A percentile compares a stretch with the other conserved stretches of the same genome.
These are phyloP conservation scores for Zaprionus ornatus DNA, from an alignment of 1,140 invertebrate species.

Conservation along the genomic window DNA sequence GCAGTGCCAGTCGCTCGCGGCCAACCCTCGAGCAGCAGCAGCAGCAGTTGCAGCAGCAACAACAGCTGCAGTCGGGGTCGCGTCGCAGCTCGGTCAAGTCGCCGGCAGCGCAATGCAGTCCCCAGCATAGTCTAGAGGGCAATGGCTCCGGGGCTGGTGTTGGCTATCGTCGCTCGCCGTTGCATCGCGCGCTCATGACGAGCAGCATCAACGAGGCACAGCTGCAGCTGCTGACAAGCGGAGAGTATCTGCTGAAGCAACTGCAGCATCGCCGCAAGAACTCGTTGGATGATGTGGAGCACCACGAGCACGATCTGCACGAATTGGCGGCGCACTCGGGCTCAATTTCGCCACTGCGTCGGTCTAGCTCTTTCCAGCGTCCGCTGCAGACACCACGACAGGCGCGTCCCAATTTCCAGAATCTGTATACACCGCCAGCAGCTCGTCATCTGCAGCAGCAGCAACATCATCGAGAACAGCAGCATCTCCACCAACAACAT, in stretches of 20 bases:
- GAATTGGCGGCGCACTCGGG: constrained; percentile 32
- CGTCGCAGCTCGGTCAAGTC: constrained; percentile 80
- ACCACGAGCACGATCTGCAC: constrained; percentile 38
- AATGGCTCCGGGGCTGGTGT: constrained; percentile 25
- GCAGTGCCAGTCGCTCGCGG: constrained; percentile 84
- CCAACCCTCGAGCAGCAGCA: constrained; percentile 85
- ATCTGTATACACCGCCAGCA: constrained; percentile 78
- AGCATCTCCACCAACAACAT: constrained; percentile 13
- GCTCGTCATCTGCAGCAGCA: constrained; percentile 67
- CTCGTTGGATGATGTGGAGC: constrained; percentile 84
- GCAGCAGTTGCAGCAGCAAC: constrained; percentile 52
- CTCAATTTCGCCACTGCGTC: constrained; percentile 71
- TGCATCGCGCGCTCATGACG: constrained; percentile 76
- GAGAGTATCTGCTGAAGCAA: constrained; percentile 78
- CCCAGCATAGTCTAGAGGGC: constrained; percentile 73
- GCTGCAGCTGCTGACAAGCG: constrained; percentile 75
- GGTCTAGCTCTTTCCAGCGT: constrained; percentile 80
- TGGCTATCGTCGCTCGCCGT: constrained; percentile 69
- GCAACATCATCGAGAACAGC: constrained; percentile 5
- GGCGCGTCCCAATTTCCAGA: constrained; percentile 78
- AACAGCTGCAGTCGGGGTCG: constrained; percentile 85
- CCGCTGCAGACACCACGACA: constrained; percentile 48
- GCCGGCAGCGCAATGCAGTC: constrained; percentile 68
- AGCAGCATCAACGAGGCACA: constrained; percentile 82
- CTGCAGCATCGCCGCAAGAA: constrained; percentile 84